Percentiles rank a stretch among this genome's conserved stretches.
phyloP scores from a whole-genome alignment of 2,888 invertebrate genomes.

The Rhagophthalmus giganteus region DNA sequence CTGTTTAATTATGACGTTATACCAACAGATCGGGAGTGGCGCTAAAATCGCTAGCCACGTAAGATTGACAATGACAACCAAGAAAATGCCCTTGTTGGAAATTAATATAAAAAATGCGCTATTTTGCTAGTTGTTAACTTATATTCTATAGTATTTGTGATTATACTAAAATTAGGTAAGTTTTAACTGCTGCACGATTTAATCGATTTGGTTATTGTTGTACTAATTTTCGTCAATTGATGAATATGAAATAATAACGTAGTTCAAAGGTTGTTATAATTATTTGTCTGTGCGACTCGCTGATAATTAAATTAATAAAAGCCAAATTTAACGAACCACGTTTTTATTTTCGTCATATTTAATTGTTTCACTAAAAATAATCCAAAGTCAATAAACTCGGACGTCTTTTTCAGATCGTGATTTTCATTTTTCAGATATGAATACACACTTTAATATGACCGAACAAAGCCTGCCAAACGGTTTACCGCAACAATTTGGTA shows the following conservation, averaged over 20 bases:
- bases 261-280: slow-evolving; percentile 38
- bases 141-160: slow-evolving; percentile 15
- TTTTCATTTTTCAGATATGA: slow-evolving; percentile 14
- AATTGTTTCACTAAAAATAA: no score
- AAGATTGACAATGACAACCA: slow-evolving; percentile 53
- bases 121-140: slow-evolving; percentile 17
- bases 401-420: no score
- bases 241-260: slow-evolving; percentile 1
- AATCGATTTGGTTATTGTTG: no score
- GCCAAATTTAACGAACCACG: no score
- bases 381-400: no score
- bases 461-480: slow-evolving; percentile 44
- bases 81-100: slow-evolving; percentile 35
- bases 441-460: slow-evolving; percentile 25
- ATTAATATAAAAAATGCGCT: slow-evolving; percentile 26
- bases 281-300: no score
- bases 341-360: no score
- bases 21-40: slow-evolving; percentile 25
- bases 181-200: no score
- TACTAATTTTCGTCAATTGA: no score
- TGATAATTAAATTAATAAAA: no score
- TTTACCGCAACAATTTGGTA: slow-evolving; percentile 39
- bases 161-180: slow-evolving; percentile 9
- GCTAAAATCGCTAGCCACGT: slow-evolving; percentile 48
- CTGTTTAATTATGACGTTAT: slow-evolving; percentile 14